A percentile compares a stretch with the other conserved stretches of the same genome.
Conservation (phyloP, 2,113 vertebrate species). For the Conger conger region DNA sequence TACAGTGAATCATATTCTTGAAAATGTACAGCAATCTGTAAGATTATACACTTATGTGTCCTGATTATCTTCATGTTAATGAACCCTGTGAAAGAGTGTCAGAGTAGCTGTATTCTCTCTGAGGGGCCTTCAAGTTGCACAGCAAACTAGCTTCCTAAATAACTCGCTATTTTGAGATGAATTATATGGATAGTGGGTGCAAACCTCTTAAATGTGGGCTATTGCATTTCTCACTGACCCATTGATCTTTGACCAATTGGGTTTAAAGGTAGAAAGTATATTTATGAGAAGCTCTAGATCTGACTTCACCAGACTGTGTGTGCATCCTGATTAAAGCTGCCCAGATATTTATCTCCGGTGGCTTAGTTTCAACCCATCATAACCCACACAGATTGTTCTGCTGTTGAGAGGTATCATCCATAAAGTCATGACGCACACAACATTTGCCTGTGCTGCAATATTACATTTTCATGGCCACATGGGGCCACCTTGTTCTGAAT, state of each 20-base stretch:
- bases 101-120: not conserved
- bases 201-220: not conserved
- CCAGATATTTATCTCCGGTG: slow-evolving; percentile 45
- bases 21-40: not conserved
- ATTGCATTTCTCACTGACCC: slow-evolving; percentile 25
- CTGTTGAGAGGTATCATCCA: not conserved
- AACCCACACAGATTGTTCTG: slow-evolving; percentile 1
- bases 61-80: not conserved
- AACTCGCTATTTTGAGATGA: not conserved
- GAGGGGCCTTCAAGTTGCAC: not conserved
- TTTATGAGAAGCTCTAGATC: not conserved
- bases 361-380: slow-evolving; percentile 47
- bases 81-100: not conserved
- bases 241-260: slow-evolving; percentile 61
- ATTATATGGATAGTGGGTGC: not conserved
- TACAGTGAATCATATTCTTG: not conserved
- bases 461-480: not conserved
- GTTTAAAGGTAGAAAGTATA: slow-evolving; percentile 46
- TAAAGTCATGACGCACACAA: not conserved
- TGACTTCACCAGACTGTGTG: not conserved
- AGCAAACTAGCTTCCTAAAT: not conserved
- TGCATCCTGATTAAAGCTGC: slow-evolving; percentile 33
- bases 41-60: not conserved
- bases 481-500: slow-evolving; percentile 3
- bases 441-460: not conserved